Conservation (phyloP, 1,140 invertebrate genomes). For the Musca vetustissima region DNA sequence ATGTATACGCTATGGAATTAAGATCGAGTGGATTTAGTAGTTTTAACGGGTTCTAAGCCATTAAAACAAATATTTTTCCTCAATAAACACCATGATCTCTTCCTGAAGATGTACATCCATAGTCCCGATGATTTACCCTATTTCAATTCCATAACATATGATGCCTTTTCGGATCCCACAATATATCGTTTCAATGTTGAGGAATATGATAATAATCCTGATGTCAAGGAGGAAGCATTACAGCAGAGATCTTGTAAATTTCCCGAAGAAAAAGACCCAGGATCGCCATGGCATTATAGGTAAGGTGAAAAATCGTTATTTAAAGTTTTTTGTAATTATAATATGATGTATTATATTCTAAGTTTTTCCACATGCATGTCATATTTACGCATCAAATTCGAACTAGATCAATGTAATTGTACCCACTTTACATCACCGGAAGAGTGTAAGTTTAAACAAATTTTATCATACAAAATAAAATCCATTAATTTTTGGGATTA, state of each 20-base stretch:
- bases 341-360: background rate
- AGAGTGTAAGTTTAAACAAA: conserved; percentile 2
- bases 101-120: conserved; percentile 29
- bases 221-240: conserved; percentile 14
- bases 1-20: too few species aligned
- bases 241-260: conserved; percentile 26
- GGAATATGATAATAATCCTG: conserved; percentile 21
- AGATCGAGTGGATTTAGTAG: too few species aligned
- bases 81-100: too few species aligned
- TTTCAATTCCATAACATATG: conserved; percentile 22
- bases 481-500: too few species aligned
- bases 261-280: conserved; percentile 19
- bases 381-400: conserved; percentile 11
- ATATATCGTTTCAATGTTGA: conserved; percentile 24
- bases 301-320: background rate
- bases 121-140: conserved; percentile 27
- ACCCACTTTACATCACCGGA: conserved; percentile 11
- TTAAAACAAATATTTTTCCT: too few species aligned
- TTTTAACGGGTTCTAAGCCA: too few species aligned
- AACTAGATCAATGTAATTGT: conserved; percentile 19
- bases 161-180: conserved; percentile 14
- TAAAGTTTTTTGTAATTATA: background rate
- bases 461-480: background rate
- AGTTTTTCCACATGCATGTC: conserved; percentile 12
- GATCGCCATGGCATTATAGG: conserved; percentile 25